Evolutionary conservation across 2,888 invertebrate genomes (phyloP), one percentile per base, ranked within the genome.

Genomic region (Xylophagus ater): DNA sequence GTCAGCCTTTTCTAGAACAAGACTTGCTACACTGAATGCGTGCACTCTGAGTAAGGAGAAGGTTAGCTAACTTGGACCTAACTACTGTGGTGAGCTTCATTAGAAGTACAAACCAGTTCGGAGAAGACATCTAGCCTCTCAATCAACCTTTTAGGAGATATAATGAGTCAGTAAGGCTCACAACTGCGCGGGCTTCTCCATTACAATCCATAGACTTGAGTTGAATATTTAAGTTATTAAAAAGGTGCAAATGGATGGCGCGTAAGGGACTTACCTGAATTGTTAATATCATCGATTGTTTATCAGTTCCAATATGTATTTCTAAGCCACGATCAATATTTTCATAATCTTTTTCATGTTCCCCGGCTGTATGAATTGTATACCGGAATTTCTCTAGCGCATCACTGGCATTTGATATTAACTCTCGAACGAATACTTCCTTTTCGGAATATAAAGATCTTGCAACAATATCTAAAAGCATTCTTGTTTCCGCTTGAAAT

Each of bases 401-500:
- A 74, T 97, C 96, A 62, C 92, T 94, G 1, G 93, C 86, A 68
- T 97, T 97, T 1, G 96, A 96, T 48, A 97, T 88, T 25, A 97
- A 66, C 62, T 97, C 96, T 49, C 96, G 74, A 9, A 97, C 79
- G 59, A 97, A 97, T 7, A 97, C 93, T 72, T 97, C 96, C 66
- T 93, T 94, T 53, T 97, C 94, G 0, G 96, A 96, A 65, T 97
- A 97, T 24, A 97, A 68, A 1, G 96, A 96, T 57, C 89, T 81
- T 1, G 97, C 97, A 1, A 97, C 97, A 63, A 97, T 97, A 60
- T 97, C 93, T 34, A 97, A 66, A 26, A 97, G 63, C 83, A 93
- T 93, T 45, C 84, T 72, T 0, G 96, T 97, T 69, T 97, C 97
- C 0, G 97, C 96, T 64, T 96, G 90, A 60, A 97, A 97, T 60